phyloP scores from a whole-genome alignment of 2,113 vertebrate genomes.

The Aix galericulata region DNA sequence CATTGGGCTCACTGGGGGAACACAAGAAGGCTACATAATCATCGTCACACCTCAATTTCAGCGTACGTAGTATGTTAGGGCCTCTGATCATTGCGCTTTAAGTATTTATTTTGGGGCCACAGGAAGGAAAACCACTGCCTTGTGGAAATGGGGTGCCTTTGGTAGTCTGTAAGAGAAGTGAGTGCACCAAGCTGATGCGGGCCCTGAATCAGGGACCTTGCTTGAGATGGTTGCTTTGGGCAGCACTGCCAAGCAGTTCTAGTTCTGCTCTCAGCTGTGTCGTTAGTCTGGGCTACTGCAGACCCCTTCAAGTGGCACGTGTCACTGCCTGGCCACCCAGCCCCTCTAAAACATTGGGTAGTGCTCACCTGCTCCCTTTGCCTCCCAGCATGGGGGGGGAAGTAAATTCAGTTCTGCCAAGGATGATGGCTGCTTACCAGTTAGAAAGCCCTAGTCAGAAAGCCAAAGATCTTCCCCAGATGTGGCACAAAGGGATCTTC shows the following conservation, averaged over 20 bases:
- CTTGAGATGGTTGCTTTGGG: neutral
- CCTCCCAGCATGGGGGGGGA: neutral
- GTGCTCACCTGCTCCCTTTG: neutral
- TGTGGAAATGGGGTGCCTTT: neutral
- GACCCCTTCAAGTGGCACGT: neutral
- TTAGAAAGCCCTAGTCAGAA: neutral
- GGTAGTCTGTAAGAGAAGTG: neutral
- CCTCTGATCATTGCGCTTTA: neutral
- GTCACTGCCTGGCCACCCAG: neutral
- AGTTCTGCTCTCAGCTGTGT: neutral
- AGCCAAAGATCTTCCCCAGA: neutral
- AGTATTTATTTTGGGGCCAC: neutral
- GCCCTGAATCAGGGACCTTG: neutral
- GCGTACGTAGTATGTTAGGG: neutral
- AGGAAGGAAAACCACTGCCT: neutral
- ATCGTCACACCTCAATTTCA: neutral
- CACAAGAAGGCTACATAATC: slow-evolving; percentile 70
- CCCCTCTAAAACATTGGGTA: neutral
- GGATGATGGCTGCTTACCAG: neutral
- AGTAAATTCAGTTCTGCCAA: neutral
- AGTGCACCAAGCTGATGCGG: neutral
- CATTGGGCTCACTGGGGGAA: slow-evolving; percentile 47
- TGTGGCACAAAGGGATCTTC: neutral
- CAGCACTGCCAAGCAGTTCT: neutral
- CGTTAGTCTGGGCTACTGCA: neutral